phyloP scores from a whole-genome alignment of 2,888 invertebrate species.

The Drosophila leonis region DNA sequence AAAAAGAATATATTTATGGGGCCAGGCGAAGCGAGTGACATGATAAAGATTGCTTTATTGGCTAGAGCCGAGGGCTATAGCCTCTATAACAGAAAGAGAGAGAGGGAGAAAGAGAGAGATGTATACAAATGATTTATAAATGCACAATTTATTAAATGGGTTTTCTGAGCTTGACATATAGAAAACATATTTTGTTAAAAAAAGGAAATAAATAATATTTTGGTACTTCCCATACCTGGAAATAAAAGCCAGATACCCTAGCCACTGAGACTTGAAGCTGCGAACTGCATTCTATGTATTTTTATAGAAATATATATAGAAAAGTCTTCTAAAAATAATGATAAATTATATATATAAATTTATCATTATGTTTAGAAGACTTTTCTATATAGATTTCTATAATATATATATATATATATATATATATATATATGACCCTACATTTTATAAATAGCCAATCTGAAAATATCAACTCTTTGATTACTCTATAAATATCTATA shows the following conservation, averaged over 20 bases:
- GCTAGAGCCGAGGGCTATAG: neutral
- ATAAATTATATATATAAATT: too few species aligned
- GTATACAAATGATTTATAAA: neutral
- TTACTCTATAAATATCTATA: neutral
- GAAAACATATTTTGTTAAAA: neutral
- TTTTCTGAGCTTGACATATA: neutral
- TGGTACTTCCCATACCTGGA: slow-evolving; percentile 92
- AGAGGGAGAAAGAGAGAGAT: neutral
- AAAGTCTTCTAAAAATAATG: too few species aligned
- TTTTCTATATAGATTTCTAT: too few species aligned
- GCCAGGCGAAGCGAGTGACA: slow-evolving; percentile 7
- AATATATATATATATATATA: too few species aligned
- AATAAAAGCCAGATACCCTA: slow-evolving; percentile 88
- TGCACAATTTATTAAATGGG: neutral
- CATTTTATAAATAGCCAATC: neutral
- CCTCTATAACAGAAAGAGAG: neutral
- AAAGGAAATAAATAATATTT: slow-evolving; percentile 11
- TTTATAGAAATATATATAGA: neutral
- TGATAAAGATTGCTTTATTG: slow-evolving; percentile 10
- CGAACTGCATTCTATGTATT: neutral
- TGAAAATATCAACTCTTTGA: neutral
- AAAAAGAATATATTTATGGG: slow-evolving; percentile 27
- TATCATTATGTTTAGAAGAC: too few species aligned
- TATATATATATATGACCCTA: too few species aligned
- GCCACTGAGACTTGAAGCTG: slow-evolving; percentile 76